Evolutionary conservation across 2,113 vertebrate species (phyloP).

Genomic region (Pao palembangensis): DNA sequence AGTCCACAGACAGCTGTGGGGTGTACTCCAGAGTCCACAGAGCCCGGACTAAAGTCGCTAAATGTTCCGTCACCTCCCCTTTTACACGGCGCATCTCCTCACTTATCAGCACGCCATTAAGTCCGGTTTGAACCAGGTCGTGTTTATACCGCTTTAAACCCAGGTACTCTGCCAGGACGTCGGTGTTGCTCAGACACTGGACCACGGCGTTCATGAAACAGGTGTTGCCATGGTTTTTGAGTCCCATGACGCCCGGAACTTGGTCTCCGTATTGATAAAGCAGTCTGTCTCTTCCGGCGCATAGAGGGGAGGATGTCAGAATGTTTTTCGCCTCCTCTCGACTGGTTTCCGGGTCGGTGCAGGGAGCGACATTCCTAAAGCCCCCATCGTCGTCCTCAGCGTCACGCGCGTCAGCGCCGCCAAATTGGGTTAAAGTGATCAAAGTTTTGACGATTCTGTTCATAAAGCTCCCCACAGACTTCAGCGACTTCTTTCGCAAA

Average conservation of each 20-base stretch:
- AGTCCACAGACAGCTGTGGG: constrained; percentile 88
- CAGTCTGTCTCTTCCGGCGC: constrained; percentile 64
- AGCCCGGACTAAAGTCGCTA: constrained; percentile 85
- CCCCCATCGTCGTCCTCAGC: constrained; percentile 78
- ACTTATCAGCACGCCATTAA: constrained; percentile 39
- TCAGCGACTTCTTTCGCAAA: constrained; percentile 74
- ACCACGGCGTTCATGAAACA: constrained; percentile 96
- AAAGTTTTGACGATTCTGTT: constrained; percentile 79
- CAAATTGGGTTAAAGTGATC: constrained; percentile 75
- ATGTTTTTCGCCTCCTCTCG: constrained; percentile 40
- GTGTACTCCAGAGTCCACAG: constrained; percentile 92
- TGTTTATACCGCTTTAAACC: constrained; percentile 80
- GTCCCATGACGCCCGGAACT: constrained; percentile 81
- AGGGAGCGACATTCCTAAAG: constrained; percentile 58
- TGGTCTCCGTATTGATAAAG: constrained; percentile 69
- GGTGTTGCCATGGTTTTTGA: constrained; percentile 94
- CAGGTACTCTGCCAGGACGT: constrained; percentile 88
- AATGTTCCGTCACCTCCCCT: constrained; percentile 83
- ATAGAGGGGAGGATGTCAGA: constrained; percentile 45
- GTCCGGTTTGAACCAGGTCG: constrained; percentile 56
- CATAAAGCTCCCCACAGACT: constrained; percentile 80
- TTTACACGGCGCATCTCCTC: constrained; percentile 29
- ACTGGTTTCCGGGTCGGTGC: constrained; percentile 59
- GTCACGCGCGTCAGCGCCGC: constrained; percentile 62
- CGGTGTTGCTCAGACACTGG: constrained; percentile 93